Conservation (phyloP, 2,113 vertebrate genomes). For the Mungos mungo region DNA sequence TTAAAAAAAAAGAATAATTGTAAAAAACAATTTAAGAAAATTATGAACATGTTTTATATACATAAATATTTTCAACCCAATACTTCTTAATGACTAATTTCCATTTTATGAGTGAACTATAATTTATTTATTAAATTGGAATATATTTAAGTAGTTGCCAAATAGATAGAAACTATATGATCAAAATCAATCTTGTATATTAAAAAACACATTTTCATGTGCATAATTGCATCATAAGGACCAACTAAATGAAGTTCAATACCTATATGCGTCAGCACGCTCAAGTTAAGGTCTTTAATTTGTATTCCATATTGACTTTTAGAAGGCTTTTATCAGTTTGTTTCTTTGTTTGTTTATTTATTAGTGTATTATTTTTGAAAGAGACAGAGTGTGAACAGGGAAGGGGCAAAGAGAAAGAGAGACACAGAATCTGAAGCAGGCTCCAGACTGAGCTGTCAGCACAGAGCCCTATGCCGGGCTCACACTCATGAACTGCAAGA, state of each 20-base stretch:
- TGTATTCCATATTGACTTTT: neutral
- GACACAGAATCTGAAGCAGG: too few species aligned
- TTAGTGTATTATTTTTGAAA: too few species aligned
- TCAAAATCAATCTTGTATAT: neutral
- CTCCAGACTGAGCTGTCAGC: too few species aligned
- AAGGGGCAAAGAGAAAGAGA: too few species aligned
- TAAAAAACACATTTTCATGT: neutral
- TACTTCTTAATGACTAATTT: neutral
- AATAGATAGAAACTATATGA: neutral
- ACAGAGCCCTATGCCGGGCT: too few species aligned
- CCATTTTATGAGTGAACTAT: neutral
- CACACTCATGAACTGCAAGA: too few species aligned
- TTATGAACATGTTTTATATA: neutral
- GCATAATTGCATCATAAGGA: neutral
- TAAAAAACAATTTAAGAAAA: neutral
- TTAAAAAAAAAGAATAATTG: too few species aligned
- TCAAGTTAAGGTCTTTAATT: neutral
- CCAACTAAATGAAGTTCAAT: neutral
- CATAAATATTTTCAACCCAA: neutral
- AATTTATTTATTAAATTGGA: neutral
- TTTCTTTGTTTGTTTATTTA: too few species aligned
- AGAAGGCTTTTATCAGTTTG: neutral
- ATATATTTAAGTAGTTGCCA: neutral
- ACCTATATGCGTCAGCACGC: rapidly evolving
- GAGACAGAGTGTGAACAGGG: too few species aligned